Evolutionary conservation across 2,113 vertebrate genomes (phyloP).

Genomic region (Toxotes chatareus): DNA sequence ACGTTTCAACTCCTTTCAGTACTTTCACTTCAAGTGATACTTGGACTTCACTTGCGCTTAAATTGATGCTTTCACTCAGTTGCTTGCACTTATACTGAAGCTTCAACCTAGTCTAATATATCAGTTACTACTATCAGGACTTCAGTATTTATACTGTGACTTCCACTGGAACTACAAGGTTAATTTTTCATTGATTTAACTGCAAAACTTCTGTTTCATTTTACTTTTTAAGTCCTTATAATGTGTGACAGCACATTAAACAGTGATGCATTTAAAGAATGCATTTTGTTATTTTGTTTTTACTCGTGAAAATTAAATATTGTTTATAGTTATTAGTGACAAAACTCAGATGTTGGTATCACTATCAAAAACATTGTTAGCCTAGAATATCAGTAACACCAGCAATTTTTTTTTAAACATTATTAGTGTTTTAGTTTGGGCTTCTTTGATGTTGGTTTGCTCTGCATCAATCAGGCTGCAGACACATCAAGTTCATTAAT

Average conservation of each 20-base stretch:
- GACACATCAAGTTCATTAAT: slow-evolving; percentile 36
- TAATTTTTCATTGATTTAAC: not conserved
- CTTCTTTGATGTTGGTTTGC: not conserved
- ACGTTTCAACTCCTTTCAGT: too few species aligned
- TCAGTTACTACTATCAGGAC: not conserved
- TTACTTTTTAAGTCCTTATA: too few species aligned
- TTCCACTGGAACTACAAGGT: not conserved
- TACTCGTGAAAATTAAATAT: not conserved
- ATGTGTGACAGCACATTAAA: not conserved
- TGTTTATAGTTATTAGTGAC: not conserved
- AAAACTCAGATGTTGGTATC: not conserved
- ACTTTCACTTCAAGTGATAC: too few species aligned
- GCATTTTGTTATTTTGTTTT: not conserved
- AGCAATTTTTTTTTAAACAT: not conserved
- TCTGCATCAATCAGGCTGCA: not conserved
- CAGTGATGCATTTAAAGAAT: not conserved
- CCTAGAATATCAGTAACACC: not conserved
- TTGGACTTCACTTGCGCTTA: too few species aligned
- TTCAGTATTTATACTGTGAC: not conserved
- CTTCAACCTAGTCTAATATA: not conserved
- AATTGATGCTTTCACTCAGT: too few species aligned
- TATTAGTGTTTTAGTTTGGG: not conserved
- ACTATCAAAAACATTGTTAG: not conserved
- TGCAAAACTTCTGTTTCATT: not conserved
- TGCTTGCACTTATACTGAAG: too few species aligned